Evolutionary conservation across 2,113 vertebrate species (phyloP).

Genomic region (Opisthocomus hoazin): DNA sequence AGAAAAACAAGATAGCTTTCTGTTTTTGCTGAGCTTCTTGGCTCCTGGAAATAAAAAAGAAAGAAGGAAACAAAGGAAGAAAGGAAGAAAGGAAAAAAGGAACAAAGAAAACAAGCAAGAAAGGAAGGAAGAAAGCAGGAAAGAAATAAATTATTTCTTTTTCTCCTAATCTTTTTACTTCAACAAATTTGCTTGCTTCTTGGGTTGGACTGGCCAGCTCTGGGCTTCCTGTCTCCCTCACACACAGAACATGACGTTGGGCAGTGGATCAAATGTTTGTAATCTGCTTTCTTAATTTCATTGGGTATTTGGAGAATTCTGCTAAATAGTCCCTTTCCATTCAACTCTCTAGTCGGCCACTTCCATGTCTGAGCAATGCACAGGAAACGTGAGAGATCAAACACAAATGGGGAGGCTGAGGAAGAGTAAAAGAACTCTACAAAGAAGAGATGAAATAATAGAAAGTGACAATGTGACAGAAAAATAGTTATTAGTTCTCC

Average conservation of each 20-base stretch:
- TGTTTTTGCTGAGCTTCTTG: background rate
- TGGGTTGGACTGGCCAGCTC: background rate
- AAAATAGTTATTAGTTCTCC: background rate
- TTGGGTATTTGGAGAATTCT: background rate
- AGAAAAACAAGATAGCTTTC: background rate
- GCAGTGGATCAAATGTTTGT: background rate
- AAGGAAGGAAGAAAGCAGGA: background rate
- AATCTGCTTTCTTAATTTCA: background rate
- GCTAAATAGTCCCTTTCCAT: background rate
- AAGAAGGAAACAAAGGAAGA: too few relatives aligned
- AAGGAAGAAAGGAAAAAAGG: background rate
- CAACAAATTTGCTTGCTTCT: background rate
- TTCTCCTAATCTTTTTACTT: background rate
- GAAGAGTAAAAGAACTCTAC: background rate
- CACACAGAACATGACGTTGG: background rate
- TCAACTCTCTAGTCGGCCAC: background rate
- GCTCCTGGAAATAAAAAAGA: too few relatives aligned
- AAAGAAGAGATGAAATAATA: background rate
- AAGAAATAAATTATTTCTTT: too few relatives aligned
- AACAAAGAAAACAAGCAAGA: too few relatives aligned
- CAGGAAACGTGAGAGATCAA: background rate
- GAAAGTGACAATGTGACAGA: background rate
- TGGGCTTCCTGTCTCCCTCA: background rate
- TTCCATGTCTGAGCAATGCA: background rate
- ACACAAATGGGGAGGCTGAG: background rate